These are phyloP conservation scores for Echiichthys vipera DNA, from an alignment of 2,797 vertebrate species.

Conservation along the genomic window DNA sequence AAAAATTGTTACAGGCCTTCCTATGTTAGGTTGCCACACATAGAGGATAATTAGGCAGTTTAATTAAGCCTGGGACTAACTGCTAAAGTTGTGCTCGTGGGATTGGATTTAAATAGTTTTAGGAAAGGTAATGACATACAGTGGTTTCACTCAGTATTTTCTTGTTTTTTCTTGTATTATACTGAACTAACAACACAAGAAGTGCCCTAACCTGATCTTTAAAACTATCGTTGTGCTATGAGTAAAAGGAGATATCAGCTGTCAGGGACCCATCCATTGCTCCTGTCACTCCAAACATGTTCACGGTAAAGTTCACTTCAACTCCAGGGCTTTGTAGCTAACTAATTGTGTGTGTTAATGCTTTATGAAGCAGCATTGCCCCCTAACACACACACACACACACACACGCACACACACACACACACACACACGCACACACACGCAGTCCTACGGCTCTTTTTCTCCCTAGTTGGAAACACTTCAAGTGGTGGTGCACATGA, in stretches of 20 bases:
- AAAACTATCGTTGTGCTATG: not conserved
- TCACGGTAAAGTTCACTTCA: slow-evolving; percentile 46
- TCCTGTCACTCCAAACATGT: slow-evolving; percentile 27
- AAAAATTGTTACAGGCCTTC: slow-evolving; percentile 40
- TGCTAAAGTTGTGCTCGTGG: slow-evolving; percentile 13
- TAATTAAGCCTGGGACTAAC: slow-evolving; percentile 57
- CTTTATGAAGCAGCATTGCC: slow-evolving; percentile 46
- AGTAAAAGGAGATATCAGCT: slow-evolving; percentile 22
- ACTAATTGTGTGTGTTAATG: slow-evolving; percentile 57
- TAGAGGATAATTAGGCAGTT: slow-evolving; percentile 63
- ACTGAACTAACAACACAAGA: not conserved
- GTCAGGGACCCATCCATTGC: not conserved
- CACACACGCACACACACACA: slow-evolving; percentile 18
- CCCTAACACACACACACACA: slow-evolving; percentile 4
- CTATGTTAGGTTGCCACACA: slow-evolving; percentile 32
- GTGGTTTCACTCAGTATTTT: not conserved
- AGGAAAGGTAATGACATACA: slow-evolving; percentile 21
- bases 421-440: slow-evolving; percentile 18
- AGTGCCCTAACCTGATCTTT: not conserved
- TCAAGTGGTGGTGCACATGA: slow-evolving; percentile 71
- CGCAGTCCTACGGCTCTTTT: slow-evolving; percentile 36
- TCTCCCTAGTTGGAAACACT: slow-evolving; percentile 60
- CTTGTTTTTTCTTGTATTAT: slow-evolving; percentile 4
- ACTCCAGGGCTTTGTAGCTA: slow-evolving; percentile 44
- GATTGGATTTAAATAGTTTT: slow-evolving; percentile 50